Base-by-base conservation (phyloP, 1,140 invertebrate species). In the Cheumatopsyche charites region DNA sequence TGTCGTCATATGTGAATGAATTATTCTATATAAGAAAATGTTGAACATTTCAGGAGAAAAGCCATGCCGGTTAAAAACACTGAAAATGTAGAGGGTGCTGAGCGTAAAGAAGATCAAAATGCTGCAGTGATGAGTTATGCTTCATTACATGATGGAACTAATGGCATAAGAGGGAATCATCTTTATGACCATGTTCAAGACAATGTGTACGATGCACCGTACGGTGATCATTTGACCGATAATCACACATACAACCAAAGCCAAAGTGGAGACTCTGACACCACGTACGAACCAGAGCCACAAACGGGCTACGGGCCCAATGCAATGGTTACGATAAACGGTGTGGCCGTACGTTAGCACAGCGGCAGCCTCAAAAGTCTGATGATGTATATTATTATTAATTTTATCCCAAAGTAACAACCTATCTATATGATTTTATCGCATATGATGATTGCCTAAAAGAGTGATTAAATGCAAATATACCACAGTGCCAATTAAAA, bases 121-220 rank as follows among this genome's bases (percentile, higher is more conserved):
- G 92, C 92, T 0, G 91, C 92, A 0, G 92, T 94, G 0, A 93
- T 94, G 91, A 93, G 92, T 36, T 94, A 94, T 77, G 91, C 92
- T 11, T 92, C 89, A 12, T 81, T 92, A 0, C 91, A 90, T 76
- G 90, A 91, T 77, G 74, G 74, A 17, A 84, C 86, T n/a, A 87
- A 87, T 74, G 85, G 87, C 13, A 78, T 78, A 13, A 71, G 80
- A 62, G 82, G 82, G 15, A 79, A 86, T 13, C 88, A 88, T 76
- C 88, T 91, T 71, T 92, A 92, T 77, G 90, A 92, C 78, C 91
- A 91, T 77, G 90, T 91, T 62, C 88, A 90, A 45, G 90, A 92
- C 77, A 90, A 90, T 71, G 85, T 91, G 69, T 92, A 92, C 76
- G 90, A 90, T 78, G 87, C 86, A 70, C 89, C 89, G 1, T 90